phyloP scores from a whole-genome alignment of 1,140 invertebrate genomes.

The Nylanderia fulva region DNA sequence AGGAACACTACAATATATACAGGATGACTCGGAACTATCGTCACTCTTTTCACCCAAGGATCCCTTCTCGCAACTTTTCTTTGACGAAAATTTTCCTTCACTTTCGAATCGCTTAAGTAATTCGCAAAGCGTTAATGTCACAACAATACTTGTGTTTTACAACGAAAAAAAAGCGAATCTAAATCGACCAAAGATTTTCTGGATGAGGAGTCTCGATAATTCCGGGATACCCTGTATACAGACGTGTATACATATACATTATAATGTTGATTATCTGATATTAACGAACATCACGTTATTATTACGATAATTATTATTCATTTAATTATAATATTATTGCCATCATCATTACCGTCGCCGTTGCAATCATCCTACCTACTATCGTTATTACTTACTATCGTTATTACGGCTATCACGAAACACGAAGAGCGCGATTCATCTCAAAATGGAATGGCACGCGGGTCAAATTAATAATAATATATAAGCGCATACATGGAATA shows the following conservation, averaged over 20 bases:
- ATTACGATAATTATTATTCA: slow-evolving; percentile 45
- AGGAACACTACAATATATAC: slow-evolving; percentile 41
- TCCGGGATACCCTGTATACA: slow-evolving; percentile 38
- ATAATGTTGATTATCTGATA: slow-evolving; percentile 54
- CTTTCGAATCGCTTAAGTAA: neutral
- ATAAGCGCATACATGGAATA: neutral
- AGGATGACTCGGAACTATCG: slow-evolving; percentile 16
- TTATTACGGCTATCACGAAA: slow-evolving; percentile 38
- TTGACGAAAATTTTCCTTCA: neutral
- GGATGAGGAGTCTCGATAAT: slow-evolving; percentile 12
- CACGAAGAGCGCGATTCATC: slow-evolving; percentile 14
- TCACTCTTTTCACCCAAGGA: slow-evolving; percentile 22
- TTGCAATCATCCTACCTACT: slow-evolving; percentile 25
- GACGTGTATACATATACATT: slow-evolving; percentile 57
- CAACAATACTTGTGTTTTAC: neutral
- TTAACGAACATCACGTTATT: slow-evolving; percentile 41
- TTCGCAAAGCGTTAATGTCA: neutral
- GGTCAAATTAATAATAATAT: slow-evolving; percentile 29
- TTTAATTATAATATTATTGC: slow-evolving; percentile 55
- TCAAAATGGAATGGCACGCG: slow-evolving; percentile 10
- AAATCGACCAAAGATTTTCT: slow-evolving; percentile 18
- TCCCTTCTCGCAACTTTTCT: neutral
- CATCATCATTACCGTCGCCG: slow-evolving; percentile 23
- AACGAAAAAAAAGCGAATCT: neutral
- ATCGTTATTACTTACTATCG: slow-evolving; percentile 33